A percentile compares a stretch with the other conserved stretches of the same genome.
phyloP scores from a whole-genome alignment of 2,797 vertebrate species.

The Pyrocephalus nanus region DNA sequence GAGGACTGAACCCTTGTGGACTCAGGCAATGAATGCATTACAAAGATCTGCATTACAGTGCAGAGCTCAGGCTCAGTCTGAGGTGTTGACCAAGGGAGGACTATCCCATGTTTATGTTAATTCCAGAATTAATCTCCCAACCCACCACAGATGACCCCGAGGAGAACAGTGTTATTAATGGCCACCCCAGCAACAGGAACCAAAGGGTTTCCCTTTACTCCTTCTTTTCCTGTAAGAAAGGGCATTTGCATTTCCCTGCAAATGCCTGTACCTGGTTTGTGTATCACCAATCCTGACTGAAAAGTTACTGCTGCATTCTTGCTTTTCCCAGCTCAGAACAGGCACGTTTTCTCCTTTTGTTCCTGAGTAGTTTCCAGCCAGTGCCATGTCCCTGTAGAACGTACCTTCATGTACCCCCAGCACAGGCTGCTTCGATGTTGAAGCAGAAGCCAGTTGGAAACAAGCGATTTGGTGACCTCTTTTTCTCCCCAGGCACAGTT shows the following conservation, averaged over 20 bases:
- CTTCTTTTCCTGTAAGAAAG: not conserved
- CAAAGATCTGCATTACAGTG: accelerated
- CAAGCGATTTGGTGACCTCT: not conserved
- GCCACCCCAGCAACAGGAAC: not conserved
- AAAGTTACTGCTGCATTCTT: not conserved
- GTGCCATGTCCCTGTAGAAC: not conserved
- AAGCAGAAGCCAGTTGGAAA: not conserved
- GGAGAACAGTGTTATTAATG: not conserved
- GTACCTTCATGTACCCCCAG: not conserved
- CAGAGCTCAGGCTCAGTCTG: not conserved
- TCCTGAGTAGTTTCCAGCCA: not conserved
- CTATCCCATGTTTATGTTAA: not conserved
- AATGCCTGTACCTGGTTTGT: not conserved
- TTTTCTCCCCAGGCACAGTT: not conserved
- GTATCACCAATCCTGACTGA: not conserved
- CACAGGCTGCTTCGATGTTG: not conserved
- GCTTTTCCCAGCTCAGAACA: not conserved
- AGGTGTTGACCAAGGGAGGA: not conserved
- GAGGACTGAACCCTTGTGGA: not conserved
- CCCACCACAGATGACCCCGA: not conserved
- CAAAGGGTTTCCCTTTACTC: not conserved
- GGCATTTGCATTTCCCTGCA: not conserved
- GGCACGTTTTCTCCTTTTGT: not conserved
- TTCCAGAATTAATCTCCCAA: not conserved
- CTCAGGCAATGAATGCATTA: not conserved